Base-by-base conservation (phyloP, 2,113 vertebrate species). In the Macroglossus sobrinus region DNA sequence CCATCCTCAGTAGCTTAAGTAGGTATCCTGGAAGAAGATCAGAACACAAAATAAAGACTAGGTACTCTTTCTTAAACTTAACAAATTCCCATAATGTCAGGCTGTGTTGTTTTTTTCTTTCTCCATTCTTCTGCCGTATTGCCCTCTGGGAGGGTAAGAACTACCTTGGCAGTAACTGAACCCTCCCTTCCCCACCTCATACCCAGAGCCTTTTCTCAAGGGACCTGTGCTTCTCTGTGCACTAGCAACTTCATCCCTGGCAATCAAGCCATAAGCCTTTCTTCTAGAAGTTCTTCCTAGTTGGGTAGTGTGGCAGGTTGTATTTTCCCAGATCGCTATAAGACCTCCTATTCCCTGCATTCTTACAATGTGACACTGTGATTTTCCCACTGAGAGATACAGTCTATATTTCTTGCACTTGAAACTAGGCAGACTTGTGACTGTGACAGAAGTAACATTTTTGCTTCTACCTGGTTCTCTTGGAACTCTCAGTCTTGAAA, bases 401-500 rank as follows among this genome's bases (percentile, higher is more conserved):
- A 1, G 26, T 84, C 66, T 61, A n/a, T 2, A 7, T 88, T 76
- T 82, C 66, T 61, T 91, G 24, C 33, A 28, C 9, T 33, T n/a
- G 33, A 33, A 68, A 78, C 61, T 30, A 53, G 72, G 55, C 57
- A 63, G 72, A 82, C 43, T 64, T 57, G 35, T 35, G 43, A 64
- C n/a, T 18, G 28, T 7, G 26, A n/a, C 33, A 55, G 57, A 95
- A 93, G 57, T 47, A 14, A 74, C 7, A 4, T 12, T 69, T 59
- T 81, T 79, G 45, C 10, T 74, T 72, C 79, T 12, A 45, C n/a
- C 9, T 26, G 28, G 16, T 69, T 80, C 75, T 92, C n/a, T 64
- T 18, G 59, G 50, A 92, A 93, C 35, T 74, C 81, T 72, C 59
- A 35, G 30, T 86, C 92, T 57, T 74, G 88, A 38, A 84, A 18